Evolutionary conservation across 2,888 invertebrate genomes (phyloP), one percentile per base, ranked within the genome.

Genomic region (Cheilosia impressa): DNA sequence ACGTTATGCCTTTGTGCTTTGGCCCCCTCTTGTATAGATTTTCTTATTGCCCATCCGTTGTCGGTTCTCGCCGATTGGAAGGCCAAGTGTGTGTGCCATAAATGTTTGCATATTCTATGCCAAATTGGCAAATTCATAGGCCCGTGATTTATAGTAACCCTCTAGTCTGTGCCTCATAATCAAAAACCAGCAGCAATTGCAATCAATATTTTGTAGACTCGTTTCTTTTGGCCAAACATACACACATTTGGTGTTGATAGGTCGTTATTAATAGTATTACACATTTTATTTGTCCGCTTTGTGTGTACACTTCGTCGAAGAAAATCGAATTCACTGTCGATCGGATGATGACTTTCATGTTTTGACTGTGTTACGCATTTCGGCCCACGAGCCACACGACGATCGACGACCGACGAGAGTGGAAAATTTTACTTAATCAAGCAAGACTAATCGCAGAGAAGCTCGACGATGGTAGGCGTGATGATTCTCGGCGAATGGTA

Each of bases 21-120:
- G 58, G 45, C 53, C 27, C 27, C 41, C 45, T 22, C 19, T 55
- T 34, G 68, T 71, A 47, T 76, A 69, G 53, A 75, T 63, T 38
- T 69, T 52, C 15, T 60, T 73, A 45, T 60, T 73, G 45, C 17
- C 45, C 62, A 52, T 68, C 45, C 47, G 34, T 68, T 63, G 17
- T 68, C 43, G 52, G 34, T 68, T 63, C 22, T 68, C 43, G 52
- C 43, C 71, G 45, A 15, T 38, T 53, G 41, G 72, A 85, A 85
- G 85, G 85, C 76, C 85, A 85, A 85, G 85, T 77, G 85, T 81
- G 78, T 77, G 78, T 81, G 66, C 60, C 75, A 76, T 62, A 72
- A 85, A 85, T 72, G 55, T 81, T 66, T 63, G 66, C 66, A 62
- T 76, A 63, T 81, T 81, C 55, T 85, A 47, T 76, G 85, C 77